A percentile compares a stretch with the other conserved stretches of the same genome.
These are phyloP conservation scores for Tenthredo amoena DNA, from an alignment of 2,888 invertebrate genomes.

Conservation along the genomic window DNA sequence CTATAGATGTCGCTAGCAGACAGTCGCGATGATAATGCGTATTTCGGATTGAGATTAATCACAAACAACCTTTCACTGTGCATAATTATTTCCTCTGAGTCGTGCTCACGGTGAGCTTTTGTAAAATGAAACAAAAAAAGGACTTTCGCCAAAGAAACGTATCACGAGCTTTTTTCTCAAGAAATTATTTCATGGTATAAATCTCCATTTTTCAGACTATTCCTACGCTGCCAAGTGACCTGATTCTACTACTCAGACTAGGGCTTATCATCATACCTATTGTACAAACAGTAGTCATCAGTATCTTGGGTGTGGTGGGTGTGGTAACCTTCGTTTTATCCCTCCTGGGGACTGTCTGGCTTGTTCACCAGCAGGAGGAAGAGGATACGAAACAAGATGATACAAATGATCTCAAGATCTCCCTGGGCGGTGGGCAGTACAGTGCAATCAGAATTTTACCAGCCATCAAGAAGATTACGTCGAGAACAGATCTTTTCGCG, in stretches of 20 bases:
- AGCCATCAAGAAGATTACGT: slow-evolving; percentile 74
- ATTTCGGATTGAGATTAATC: neutral
- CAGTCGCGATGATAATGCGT: neutral
- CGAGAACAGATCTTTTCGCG: slow-evolving; percentile 71
- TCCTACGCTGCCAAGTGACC: slow-evolving; percentile 61
- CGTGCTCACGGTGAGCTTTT: neutral
- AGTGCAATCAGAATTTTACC: slow-evolving; percentile 74
- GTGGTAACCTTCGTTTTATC: slow-evolving; percentile 67
- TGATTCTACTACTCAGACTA: slow-evolving; percentile 65
- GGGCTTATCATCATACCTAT: slow-evolving; percentile 68
- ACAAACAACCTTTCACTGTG: slow-evolving; percentile 5
- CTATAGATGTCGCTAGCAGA: slow-evolving; percentile 18
- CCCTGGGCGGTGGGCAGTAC: slow-evolving; percentile 73
- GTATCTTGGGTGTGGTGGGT: slow-evolving; percentile 68
- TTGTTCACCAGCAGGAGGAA: slow-evolving; percentile 68
- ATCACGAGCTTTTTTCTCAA: neutral
- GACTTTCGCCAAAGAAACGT: neutral
- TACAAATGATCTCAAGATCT: slow-evolving; percentile 72
- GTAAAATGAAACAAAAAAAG: neutral
- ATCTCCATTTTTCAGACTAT: slow-evolving; percentile 63
- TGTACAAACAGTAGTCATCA: slow-evolving; percentile 67
- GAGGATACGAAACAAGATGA: slow-evolving; percentile 66
- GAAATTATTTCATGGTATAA: neutral
- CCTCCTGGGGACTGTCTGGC: slow-evolving; percentile 68
- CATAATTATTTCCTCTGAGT: neutral